Percentiles rank a stretch among this genome's conserved stretches.
Conservation (phyloP, 2,113 vertebrate genomes). For the Datnioides undecimradiatus region DNA sequence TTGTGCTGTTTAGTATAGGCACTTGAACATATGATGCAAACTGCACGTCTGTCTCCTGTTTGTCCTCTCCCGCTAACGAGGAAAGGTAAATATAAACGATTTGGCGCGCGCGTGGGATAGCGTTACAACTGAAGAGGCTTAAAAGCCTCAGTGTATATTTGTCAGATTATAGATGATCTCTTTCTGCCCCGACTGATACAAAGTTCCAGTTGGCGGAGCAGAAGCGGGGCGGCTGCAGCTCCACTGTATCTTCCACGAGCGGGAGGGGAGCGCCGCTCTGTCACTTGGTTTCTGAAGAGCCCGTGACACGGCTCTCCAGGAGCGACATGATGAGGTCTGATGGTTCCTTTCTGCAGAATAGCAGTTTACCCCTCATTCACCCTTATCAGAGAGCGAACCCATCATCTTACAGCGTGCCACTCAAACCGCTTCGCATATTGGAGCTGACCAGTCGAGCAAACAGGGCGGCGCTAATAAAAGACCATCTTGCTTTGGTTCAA, state of each 20-base stretch:
- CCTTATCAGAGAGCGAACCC: conserved; percentile 81
- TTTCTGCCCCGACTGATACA: conserved; percentile 62
- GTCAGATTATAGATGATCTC: conserved; percentile 72
- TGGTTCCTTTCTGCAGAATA: conserved; percentile 84
- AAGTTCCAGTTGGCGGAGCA: conserved; percentile 74
- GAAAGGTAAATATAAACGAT: conserved; percentile 53
- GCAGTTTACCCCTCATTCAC: conserved; percentile 85
- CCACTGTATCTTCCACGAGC: conserved; percentile 50
- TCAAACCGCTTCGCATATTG: conserved; percentile 77
- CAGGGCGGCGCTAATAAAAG: conserved; percentile 84
- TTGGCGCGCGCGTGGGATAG: conserved; percentile 6
- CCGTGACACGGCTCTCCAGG: conserved; percentile 80
- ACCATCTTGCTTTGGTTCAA: conserved; percentile 85
- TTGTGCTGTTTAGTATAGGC: conserved; percentile 18
- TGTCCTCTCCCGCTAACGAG: conserved; percentile 44
- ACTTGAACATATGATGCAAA: neutral
- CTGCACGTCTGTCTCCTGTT: neutral
- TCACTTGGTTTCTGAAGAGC: conserved; percentile 77
- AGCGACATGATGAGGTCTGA: conserved; percentile 84
- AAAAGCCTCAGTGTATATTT: conserved; percentile 58
- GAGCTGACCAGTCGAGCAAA: conserved; percentile 85
- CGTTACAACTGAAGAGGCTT: conserved; percentile 49
- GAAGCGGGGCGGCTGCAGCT: conserved; percentile 47
- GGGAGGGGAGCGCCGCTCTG: conserved; percentile 53
- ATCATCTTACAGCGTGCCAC: conserved; percentile 80